Base-by-base conservation (phyloP, 2,113 vertebrate species). In the Heterocephalus glaber region DNA sequence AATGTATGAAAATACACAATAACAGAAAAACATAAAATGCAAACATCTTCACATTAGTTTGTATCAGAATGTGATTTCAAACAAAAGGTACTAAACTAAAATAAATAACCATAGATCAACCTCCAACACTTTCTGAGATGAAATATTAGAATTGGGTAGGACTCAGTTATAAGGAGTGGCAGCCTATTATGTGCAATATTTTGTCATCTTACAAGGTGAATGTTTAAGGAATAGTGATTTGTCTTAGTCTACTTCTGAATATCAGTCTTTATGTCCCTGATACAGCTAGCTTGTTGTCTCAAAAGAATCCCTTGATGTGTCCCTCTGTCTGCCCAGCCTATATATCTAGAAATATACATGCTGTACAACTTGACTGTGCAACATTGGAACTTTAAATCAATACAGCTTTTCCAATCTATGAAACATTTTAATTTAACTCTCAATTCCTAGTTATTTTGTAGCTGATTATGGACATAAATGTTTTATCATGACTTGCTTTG, bases 311-410 rank as follows among this genome's bases (percentile, higher is more conserved):
- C 44, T 65, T 56, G 13, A 41, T 28, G 5, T n/a, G 17, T 7
- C 2, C 47, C 58, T 79, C 7, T 38, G 2, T 52, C 14, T 3
- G 1, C 7, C 22, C 33, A 82, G 9, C 7, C 2, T 58, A 0
- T 61, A 1, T 82, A 16, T 68, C 17, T 66, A 14, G 7, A 66
- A 66, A 44, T 17, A 60, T 4, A 66, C 56, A 44, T 26, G 10
- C 49, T 35, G 3, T 54, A 17, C 5, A 84, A 1, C 14, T 56
- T 66, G 26, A 79, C n/a, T 35, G 49, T 52, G 7, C 17, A 58
- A 17, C 12, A 35, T 4, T 38, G 2, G 33, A 77, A 86, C 8
- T 19, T 94, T n/a, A 56, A 63, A 14, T 47, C 38, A 86, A n/a
- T 35, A 30, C n/a, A 77, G 17, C 8, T 49, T 68, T n/a, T 56